Percentiles rank a stretch among this genome's conserved stretches.
phyloP scores from a whole-genome alignment of 2,888 invertebrate species.

The Lithophane semibrunnea region DNA sequence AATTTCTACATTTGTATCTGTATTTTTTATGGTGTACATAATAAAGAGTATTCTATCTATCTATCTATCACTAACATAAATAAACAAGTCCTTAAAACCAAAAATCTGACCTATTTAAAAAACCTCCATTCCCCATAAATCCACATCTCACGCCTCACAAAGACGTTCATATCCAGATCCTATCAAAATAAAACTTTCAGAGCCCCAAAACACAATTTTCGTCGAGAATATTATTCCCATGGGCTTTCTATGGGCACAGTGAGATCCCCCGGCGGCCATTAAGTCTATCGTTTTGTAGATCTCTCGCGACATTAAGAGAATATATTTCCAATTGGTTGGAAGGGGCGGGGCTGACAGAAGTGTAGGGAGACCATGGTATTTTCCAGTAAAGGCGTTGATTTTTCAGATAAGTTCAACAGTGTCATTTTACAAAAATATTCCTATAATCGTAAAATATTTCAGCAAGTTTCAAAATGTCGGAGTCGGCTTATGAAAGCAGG shows the following conservation, averaged over 20 bases:
- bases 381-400: not conserved
- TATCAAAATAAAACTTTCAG: slow-evolving; percentile 63
- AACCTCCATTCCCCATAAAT: slow-evolving; percentile 14
- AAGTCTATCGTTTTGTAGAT: slow-evolving; percentile 77
- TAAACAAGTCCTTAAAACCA: slow-evolving; percentile 4
- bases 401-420: not conserved
- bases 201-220: slow-evolving; percentile 59
- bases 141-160: slow-evolving; percentile 44
- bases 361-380: slow-evolving; percentile 41
- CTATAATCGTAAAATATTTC: not conserved
- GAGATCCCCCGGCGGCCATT: slow-evolving; percentile 71
- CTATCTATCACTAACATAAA: slow-evolving; percentile 16
- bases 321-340: slow-evolving; percentile 77
- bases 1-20: too few species aligned
- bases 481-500: not conserved
- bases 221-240: slow-evolving; percentile 64
- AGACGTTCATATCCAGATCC: slow-evolving; percentile 29
- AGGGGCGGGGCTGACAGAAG: slow-evolving; percentile 62
- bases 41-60: too few species aligned
- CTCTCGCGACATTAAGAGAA: slow-evolving; percentile 77
- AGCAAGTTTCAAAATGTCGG: not conserved
- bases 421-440: not conserved
- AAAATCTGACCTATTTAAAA: slow-evolving; percentile 10
- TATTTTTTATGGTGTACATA: too few species aligned
- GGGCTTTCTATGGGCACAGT: slow-evolving; percentile 57